Percentiles rank a stretch among this genome's conserved stretches.
Evolutionary conservation across 1,140 invertebrate genomes (phyloP).

Genomic region (Pseudomyrmex pallidus): DNA sequence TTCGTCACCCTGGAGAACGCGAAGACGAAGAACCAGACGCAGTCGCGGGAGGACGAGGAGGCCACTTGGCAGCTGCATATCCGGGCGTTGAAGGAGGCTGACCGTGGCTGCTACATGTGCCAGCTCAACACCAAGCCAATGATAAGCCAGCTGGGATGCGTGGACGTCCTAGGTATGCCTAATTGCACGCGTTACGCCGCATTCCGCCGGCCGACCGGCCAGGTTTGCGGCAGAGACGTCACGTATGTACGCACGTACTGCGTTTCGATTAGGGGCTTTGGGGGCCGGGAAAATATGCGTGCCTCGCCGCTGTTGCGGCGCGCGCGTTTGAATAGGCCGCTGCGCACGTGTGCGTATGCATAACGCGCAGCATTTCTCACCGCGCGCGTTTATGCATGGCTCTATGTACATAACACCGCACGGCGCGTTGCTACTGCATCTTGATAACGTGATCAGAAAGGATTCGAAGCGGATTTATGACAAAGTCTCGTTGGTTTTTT

Average conservation of each 20-base stretch:
- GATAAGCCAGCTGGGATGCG: constrained; percentile 94
- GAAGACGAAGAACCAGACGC: constrained; percentile 78
- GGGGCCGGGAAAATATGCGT: constrained; percentile 69
- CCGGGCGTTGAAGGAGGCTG: constrained; percentile 84
- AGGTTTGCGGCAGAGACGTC: constrained; percentile 72
- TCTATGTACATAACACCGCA: neutral
- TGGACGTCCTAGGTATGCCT: constrained; percentile 93
- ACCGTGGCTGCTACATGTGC: constrained; percentile 92
- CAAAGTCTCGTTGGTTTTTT: no score
- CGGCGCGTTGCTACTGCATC: no score
- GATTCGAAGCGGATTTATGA: neutral
- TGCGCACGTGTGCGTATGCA: neutral
- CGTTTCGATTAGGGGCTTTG: constrained; percentile 69
- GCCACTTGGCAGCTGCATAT: constrained; percentile 86
- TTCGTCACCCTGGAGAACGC: constrained; percentile 85
- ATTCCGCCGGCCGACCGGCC: constrained; percentile 68
- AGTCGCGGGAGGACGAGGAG: constrained; percentile 77
- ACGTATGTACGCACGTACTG: constrained; percentile 44
- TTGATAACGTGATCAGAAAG: neutral
- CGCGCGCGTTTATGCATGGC: neutral
- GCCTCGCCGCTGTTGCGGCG: constrained; percentile 59
- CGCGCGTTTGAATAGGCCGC: constrained; percentile 65
- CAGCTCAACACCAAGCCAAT: constrained; percentile 95
- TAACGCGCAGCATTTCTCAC: constrained; percentile 7
- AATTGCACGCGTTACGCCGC: constrained; percentile 78